Percentiles rank a stretch among this genome's conserved stretches.
These are phyloP conservation scores for Clitarchus hookeri DNA, from an alignment of 2,888 invertebrate genomes.

Conservation along the genomic window DNA sequence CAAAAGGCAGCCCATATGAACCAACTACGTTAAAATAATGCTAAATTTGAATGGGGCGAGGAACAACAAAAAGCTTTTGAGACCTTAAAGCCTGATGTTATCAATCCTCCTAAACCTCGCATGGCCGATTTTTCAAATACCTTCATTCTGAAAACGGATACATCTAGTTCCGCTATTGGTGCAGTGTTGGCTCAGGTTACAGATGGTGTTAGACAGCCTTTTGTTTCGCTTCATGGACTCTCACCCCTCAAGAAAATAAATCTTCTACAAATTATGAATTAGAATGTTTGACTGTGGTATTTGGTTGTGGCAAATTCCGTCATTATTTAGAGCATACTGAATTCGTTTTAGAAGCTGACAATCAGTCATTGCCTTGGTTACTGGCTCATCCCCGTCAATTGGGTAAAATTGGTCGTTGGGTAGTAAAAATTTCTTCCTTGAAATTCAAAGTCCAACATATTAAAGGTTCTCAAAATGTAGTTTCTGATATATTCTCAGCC, in stretches of 20 bases:
- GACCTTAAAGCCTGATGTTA: neutral
- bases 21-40: neutral
- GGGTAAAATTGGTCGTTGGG: neutral
- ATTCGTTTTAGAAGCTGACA: neutral
- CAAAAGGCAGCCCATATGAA: neutral
- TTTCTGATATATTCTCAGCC: neutral
- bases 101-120: neutral
- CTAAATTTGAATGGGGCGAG: neutral
- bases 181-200: neutral
- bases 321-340: neutral
- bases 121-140: neutral
- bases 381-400: neutral
- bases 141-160: neutral
- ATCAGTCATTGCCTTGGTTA: neutral
- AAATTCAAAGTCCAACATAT: neutral
- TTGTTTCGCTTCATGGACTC: neutral
- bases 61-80: neutral
- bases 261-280: neutral
- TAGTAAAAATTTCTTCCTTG: neutral
- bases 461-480: neutral
- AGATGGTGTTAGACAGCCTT: neutral
- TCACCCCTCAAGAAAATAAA: neutral
- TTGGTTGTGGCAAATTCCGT: neutral
- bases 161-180: neutral
- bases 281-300: neutral